Conservation (phyloP, 2,888 invertebrate genomes). For the Dryocosmus kuriphilus region DNA sequence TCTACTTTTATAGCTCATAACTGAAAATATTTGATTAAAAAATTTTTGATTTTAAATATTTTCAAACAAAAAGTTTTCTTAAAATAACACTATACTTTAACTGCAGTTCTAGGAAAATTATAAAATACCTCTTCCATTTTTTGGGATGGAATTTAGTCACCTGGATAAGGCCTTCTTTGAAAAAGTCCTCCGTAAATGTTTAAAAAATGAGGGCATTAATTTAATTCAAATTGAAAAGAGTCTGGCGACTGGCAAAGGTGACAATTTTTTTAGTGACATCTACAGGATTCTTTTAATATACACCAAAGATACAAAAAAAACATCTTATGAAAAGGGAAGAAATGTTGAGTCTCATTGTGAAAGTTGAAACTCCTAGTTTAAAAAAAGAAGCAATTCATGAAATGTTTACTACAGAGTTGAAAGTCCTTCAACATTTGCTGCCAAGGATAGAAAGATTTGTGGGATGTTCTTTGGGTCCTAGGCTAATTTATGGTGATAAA, state of each 20-base stretch:
- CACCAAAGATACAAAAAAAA: neutral
- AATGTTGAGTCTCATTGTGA: neutral
- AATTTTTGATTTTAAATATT: too few relatives aligned
- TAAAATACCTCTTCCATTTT: neutral
- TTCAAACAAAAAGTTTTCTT: too few relatives aligned
- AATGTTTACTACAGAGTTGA: conserved; percentile 15
- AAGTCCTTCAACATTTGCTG: neutral
- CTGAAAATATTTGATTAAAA: too few relatives aligned
- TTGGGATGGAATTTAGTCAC: conserved; percentile 3
- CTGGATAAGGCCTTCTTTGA: neutral
- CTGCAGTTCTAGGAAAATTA: too few relatives aligned
- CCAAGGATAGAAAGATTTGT: conserved; percentile 17
- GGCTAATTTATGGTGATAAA: neutral
- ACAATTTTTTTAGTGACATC: conserved; percentile 33
- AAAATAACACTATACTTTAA: too few relatives aligned
- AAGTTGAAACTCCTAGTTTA: neutral
- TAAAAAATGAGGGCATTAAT: neutral
- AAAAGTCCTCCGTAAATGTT: neutral
- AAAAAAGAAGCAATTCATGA: conserved; percentile 11
- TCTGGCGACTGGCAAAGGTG: neutral
- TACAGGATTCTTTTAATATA: conserved; percentile 23
- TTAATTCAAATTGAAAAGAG: neutral
- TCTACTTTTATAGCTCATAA: too few relatives aligned
- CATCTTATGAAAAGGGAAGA: neutral
- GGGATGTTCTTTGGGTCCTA: conserved; percentile 15